phyloP scores from a whole-genome alignment of 2,113 vertebrate genomes.

The Galemys pyrenaicus region DNA sequence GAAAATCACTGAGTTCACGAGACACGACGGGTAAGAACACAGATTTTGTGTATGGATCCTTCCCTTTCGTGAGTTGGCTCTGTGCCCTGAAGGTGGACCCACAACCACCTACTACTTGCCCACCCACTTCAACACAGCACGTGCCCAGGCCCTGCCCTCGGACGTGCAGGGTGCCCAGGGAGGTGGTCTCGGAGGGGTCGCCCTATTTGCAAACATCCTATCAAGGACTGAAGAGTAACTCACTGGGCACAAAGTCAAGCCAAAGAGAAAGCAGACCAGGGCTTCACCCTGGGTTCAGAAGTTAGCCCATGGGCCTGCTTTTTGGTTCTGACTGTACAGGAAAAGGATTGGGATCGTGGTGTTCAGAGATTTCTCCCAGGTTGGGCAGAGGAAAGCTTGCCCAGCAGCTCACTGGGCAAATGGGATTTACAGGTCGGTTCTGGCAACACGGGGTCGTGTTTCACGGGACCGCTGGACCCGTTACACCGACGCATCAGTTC shows the following conservation, averaged over 20 bases:
- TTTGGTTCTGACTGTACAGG: neutral
- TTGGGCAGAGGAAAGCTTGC: neutral
- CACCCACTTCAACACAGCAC: neutral
- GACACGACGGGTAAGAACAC: neutral
- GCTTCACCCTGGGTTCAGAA: neutral
- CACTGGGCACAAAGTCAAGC: neutral
- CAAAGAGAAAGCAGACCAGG: neutral
- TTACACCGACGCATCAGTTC: neutral
- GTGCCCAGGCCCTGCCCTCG: too few species aligned
- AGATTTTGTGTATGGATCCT: neutral
- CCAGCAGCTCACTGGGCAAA: neutral
- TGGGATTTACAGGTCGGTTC: neutral
- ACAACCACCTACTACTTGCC: neutral
- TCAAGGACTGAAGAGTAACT: neutral
- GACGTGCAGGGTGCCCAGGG: too few species aligned
- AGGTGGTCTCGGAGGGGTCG: neutral
- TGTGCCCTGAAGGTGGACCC: neutral
- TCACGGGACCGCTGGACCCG: neutral
- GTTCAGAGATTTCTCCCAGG: neutral
- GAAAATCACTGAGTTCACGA: neutral
- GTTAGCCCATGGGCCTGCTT: neutral
- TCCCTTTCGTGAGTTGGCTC: neutral
- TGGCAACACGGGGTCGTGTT: neutral
- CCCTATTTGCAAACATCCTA: neutral
- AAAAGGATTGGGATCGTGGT: neutral